phyloP scores from a whole-genome alignment of 2,888 invertebrate genomes.

The Phyllotreta cruciferae region DNA sequence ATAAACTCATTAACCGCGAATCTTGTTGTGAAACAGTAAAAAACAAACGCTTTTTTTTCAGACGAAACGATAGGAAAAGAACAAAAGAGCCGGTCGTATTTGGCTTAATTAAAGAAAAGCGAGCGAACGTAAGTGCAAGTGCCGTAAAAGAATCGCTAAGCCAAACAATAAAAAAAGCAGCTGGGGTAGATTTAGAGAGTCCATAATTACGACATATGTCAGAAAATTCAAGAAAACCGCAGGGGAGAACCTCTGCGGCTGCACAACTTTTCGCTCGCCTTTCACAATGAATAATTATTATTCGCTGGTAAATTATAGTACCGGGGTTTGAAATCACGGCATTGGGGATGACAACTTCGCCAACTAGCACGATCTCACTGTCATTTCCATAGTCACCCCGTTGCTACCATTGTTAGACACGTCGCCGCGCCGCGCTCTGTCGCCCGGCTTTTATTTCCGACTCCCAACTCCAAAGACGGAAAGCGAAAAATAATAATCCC shows the following conservation, averaged over 20 bases:
- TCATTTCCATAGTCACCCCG: slow-evolving; percentile 44
- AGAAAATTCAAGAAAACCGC: slow-evolving; percentile 57
- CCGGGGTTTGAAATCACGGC: slow-evolving; percentile 38
- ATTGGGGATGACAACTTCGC: slow-evolving; percentile 44
- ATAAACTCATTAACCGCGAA: neutral
- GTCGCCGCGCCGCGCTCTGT: slow-evolving; percentile 34
- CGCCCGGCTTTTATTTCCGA: slow-evolving; percentile 31
- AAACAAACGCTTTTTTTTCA: too few relatives aligned
- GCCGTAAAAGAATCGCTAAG: slow-evolving; percentile 44
- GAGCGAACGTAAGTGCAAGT: slow-evolving; percentile 42
- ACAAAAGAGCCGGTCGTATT: slow-evolving; percentile 28
- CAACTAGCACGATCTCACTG: slow-evolving; percentile 45
- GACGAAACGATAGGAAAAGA: slow-evolving; percentile 8
- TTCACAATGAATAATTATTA: slow-evolving; percentile 55
- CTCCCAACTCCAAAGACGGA: slow-evolving; percentile 33
- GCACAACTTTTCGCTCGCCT: slow-evolving; percentile 44
- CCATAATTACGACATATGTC: slow-evolving; percentile 57
- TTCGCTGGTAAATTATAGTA: slow-evolving; percentile 50
- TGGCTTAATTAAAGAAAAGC: slow-evolving; percentile 40
- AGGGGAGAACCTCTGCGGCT: slow-evolving; percentile 56
- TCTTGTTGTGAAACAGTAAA: slow-evolving; percentile 3
- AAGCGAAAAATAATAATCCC: slow-evolving; percentile 35
- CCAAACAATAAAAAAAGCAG: slow-evolving; percentile 49
- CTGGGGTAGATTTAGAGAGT: slow-evolving; percentile 51
- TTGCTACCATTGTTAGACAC: slow-evolving; percentile 41